Evolutionary conservation across 1,140 invertebrate species (phyloP).

Genomic region (Penaeus chinensis): DNA sequence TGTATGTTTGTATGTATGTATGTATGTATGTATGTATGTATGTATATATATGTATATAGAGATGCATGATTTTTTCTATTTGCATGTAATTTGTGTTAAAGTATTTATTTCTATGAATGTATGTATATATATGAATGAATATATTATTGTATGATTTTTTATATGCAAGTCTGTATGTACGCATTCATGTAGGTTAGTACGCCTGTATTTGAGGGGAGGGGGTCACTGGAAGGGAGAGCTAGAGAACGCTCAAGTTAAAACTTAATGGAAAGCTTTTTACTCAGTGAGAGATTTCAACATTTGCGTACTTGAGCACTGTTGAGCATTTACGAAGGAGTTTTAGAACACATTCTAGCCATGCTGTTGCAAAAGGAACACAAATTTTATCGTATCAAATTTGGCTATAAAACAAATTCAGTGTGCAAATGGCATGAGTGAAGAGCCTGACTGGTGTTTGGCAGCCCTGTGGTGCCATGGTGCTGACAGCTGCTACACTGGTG

Average conservation of each 20-base stretch:
- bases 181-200: background rate
- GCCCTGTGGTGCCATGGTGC: constrained; percentile 10
- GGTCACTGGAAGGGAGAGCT: background rate
- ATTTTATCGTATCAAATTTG: constrained; percentile 23
- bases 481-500: constrained; percentile 22
- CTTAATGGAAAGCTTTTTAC: too few relatives aligned
- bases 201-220: background rate
- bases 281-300: too few relatives aligned
- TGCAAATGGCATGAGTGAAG: constrained; percentile 63
- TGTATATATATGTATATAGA: background rate
- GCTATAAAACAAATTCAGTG: constrained; percentile 47
- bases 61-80: too few relatives aligned
- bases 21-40: constrained; percentile 25
- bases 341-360: constrained; percentile 41
- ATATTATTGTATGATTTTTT: background rate
- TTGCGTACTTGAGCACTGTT: background rate
- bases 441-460: constrained; percentile 39
- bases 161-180: background rate
- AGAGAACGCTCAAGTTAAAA: background rate
- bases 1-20: constrained; percentile 4
- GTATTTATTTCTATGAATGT: too few relatives aligned
- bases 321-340: constrained; percentile 46
- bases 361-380: constrained; percentile 57
- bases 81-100: too few relatives aligned
- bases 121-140: too few relatives aligned